phyloP scores from a whole-genome alignment of 2,797 vertebrate genomes.

The Gadopsis bispinosus region DNA sequence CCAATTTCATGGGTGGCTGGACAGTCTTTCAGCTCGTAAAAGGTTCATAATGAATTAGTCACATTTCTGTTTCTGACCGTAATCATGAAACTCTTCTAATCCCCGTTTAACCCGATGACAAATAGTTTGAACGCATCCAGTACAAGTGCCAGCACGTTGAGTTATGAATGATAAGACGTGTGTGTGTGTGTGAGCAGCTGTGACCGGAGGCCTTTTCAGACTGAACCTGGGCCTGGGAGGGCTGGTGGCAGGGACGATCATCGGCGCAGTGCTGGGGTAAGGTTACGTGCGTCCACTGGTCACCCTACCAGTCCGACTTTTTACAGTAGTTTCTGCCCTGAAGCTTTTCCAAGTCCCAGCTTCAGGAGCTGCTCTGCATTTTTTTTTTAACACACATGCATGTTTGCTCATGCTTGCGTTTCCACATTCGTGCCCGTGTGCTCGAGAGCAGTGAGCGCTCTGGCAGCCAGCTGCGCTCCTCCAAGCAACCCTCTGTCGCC shows the following conservation, averaged over 20 bases:
- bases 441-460: conserved; percentile 59
- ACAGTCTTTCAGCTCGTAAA: background rate
- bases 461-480: conserved; percentile 83
- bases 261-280: conserved; percentile 91
- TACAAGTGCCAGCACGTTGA: background rate
- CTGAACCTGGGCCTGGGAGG: conserved; percentile 90
- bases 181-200: conserved; percentile 77
- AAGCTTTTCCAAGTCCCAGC: background rate
- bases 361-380: background rate
- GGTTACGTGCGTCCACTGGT: conserved; percentile 37
- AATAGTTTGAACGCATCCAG: background rate
- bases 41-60: background rate
- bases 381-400: background rate
- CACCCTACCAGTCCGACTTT: background rate
- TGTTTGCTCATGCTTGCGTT: conserved; percentile 18
- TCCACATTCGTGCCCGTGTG: conserved; percentile 19
- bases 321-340: background rate
- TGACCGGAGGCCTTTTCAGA: conserved; percentile 92
- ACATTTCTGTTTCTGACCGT: background rate
- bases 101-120: background rate
- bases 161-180: conserved; percentile 4
- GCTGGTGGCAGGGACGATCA: conserved; percentile 86
- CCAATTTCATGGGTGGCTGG: background rate
- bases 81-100: background rate
- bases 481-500: conserved; percentile 77